Base-by-base conservation (phyloP, 2,113 vertebrate genomes). In the Gallinago paraguaiae region DNA sequence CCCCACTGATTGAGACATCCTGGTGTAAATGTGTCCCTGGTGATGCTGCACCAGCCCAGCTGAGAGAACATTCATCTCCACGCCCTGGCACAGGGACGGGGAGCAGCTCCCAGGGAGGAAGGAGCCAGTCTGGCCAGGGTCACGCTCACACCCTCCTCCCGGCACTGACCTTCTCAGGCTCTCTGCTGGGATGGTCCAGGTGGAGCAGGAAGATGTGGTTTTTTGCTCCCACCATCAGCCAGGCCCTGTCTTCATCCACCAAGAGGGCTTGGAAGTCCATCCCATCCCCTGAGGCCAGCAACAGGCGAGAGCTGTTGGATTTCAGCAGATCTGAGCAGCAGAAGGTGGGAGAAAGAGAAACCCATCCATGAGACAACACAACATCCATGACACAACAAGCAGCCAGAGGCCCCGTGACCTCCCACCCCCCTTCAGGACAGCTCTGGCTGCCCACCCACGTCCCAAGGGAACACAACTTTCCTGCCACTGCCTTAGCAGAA, bases 151-250 rank as follows among this genome's bases (percentile, higher is more conserved):
- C 24, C 57, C 56, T 53, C 54, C 43, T 53, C 74, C 67, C 56
- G 35, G 59, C n/a, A 48, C 94, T 94, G 95, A 99, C 99, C 98
- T 97, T 98, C 61, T 94, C 97, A 2, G 97, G 91, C 35, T 97
- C 97, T 70, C 95, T 98, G 22, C 92, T 97, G 83, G 98, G 79
- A 87, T 96, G 95, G 91, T 99, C 98, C 8, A 98, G 94, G 23
- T 97, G 96, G 64, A 99, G 95, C 96, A 99, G 97, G 97, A 98
- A 98, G 88, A 99, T 93, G 88, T 98, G 97, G 92, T 99, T 98
- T 82, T 98, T 98, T 17, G 98, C 98, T 60, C 99, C 99, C 4
- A 98, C 98, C 97, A 99, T 90, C 85, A 99, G 85, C 98, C 98
- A 98, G 12, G 97, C 98, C 11, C 97, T 97, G 76, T 99, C 98